phyloP scores from a whole-genome alignment of 2,113 vertebrate species.

The Delphinus delphis region DNA sequence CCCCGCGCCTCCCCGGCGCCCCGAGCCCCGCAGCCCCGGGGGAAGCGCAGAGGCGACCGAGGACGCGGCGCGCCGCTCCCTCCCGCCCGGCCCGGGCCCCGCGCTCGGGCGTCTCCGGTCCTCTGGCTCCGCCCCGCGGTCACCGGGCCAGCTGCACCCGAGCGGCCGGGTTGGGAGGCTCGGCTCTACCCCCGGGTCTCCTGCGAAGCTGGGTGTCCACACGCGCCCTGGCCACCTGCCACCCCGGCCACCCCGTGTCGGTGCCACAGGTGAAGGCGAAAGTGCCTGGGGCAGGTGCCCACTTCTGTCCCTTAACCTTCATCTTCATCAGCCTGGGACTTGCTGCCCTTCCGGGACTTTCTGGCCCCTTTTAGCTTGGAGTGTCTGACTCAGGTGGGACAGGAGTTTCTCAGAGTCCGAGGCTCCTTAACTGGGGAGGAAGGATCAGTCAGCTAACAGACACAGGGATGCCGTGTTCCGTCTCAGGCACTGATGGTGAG shows the following conservation, averaged over 20 bases:
- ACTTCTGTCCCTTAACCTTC: not conserved
- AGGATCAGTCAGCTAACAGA: too few relatives aligned
- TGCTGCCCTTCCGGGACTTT: not conserved
- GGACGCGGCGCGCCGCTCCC: accelerated
- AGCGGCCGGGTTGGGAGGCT: accelerated
- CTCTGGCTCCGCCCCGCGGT: constrained; percentile 11
- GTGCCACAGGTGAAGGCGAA: not conserved
- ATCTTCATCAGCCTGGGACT: not conserved
- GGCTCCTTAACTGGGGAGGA: not conserved
- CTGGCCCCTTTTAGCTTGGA: not conserved
- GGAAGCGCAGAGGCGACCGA: constrained; percentile 54
- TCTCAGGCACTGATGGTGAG: not conserved
- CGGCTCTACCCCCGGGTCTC: accelerated
- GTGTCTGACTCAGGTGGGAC: not conserved
- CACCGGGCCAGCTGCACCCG: not conserved
- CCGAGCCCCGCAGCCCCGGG: constrained; percentile 27
- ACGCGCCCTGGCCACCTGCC: accelerated
- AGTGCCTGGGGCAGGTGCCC: not conserved
- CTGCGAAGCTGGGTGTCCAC: not conserved
- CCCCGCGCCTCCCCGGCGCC: constrained; percentile 82
- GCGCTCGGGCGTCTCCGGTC: accelerated
- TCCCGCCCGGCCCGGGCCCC: accelerated
- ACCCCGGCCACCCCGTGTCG: too few relatives aligned
- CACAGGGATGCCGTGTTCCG: not conserved
- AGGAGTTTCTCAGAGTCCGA: not conserved